Conservation (phyloP, 2,797 vertebrate species). For the Brachyalestes nurse region DNA sequence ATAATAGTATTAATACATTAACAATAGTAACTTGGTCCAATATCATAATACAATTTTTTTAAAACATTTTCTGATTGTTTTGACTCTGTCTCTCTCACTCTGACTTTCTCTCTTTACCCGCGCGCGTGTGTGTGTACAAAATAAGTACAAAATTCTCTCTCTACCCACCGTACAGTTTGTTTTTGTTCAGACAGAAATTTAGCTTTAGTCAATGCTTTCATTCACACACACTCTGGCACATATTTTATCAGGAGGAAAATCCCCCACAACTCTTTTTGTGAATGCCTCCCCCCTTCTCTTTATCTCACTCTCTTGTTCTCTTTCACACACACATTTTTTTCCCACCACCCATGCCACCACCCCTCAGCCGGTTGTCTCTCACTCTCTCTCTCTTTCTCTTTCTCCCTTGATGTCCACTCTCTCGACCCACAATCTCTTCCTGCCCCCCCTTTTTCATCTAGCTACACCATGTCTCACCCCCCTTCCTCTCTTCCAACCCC, state of each 20-base stretch:
- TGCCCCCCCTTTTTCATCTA: slow-evolving; percentile 72
- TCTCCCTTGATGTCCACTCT: slow-evolving; percentile 67
- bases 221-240: slow-evolving; percentile 72
- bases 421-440: slow-evolving; percentile 68
- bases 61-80: slow-evolving; percentile 25
- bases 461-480: slow-evolving; percentile 57
- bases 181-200: slow-evolving; percentile 70
- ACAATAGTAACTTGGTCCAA: not conserved
- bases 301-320: slow-evolving; percentile 74
- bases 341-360: slow-evolving; percentile 69
- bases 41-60: not conserved
- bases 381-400: slow-evolving; percentile 35
- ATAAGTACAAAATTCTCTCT: slow-evolving; percentile 23
- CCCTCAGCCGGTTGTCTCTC: slow-evolving; percentile 43
- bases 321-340: slow-evolving; percentile 75
- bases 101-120: not conserved
- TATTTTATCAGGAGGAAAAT: slow-evolving; percentile 79
- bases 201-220: slow-evolving; percentile 78
- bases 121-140: no score
- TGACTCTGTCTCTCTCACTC: no score
- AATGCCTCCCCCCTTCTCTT: slow-evolving; percentile 63
- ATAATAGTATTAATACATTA: no score
- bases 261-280: slow-evolving; percentile 66
- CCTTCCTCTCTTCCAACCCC: slow-evolving; percentile 57
- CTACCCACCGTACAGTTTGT: slow-evolving; percentile 63